Percentiles rank a stretch among this genome's conserved stretches.
These are phyloP conservation scores for Sialis fuliginosa DNA, from an alignment of 2,888 invertebrate species.

Conservation along the genomic window DNA sequence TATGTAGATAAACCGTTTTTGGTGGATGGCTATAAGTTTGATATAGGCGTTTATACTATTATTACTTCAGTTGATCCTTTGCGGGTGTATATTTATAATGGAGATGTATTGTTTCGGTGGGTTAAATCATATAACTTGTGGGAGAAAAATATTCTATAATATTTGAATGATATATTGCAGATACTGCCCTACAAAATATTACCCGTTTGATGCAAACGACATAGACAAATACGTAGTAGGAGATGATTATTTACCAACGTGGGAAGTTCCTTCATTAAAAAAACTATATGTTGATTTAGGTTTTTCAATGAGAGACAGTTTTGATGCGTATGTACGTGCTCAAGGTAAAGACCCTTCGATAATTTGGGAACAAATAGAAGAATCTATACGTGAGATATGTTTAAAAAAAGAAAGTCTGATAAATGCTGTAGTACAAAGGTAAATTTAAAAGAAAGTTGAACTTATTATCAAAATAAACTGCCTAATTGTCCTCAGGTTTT, in stretches of 20 bases:
- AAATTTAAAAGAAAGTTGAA: background rate
- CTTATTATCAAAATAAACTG: background rate
- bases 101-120: slow-evolving; percentile 75
- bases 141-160: background rate
- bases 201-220: slow-evolving; percentile 69
- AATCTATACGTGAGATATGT: slow-evolving; percentile 53
- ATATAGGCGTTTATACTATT: slow-evolving; percentile 87
- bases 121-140: slow-evolving; percentile 5
- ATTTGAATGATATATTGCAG: slow-evolving; percentile 27
- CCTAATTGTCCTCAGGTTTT: slow-evolving; percentile 18
- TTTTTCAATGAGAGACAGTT: slow-evolving; percentile 70
- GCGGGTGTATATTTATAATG: slow-evolving; percentile 73
- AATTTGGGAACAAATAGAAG: slow-evolving; percentile 68
- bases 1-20: slow-evolving; percentile 76
- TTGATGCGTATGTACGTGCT: slow-evolving; percentile 55
- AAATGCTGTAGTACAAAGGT: slow-evolving; percentile 33
- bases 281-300: slow-evolving; percentile 52
- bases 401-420: slow-evolving; percentile 56
- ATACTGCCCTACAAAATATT: slow-evolving; percentile 75
- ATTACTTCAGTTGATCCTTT: slow-evolving; percentile 84
- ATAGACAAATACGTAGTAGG: slow-evolving; percentile 85
- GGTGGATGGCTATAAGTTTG: slow-evolving; percentile 88
- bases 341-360: slow-evolving; percentile 48
- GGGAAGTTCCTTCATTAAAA: slow-evolving; percentile 70
- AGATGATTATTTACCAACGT: slow-evolving; percentile 85